Evolutionary conservation across 2,113 vertebrate genomes (phyloP).

Genomic region (Pelodiscus sinensis): DNA sequence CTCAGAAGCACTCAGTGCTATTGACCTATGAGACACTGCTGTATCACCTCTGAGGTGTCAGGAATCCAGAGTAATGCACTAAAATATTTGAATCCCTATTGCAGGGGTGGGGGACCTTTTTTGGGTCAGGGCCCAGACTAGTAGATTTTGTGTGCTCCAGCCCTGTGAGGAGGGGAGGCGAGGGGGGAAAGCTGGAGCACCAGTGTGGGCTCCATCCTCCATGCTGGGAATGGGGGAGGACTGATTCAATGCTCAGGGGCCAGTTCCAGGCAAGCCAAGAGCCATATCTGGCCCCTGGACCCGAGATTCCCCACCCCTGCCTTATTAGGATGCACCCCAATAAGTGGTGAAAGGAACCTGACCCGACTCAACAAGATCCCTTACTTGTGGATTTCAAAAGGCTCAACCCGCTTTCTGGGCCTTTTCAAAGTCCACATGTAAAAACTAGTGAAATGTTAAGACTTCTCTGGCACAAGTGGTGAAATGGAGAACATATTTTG

Average conservation of each 20-base stretch:
- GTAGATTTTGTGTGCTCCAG: too few relatives aligned
- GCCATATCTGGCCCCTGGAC: too few relatives aligned
- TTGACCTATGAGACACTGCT: background rate
- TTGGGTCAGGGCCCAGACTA: too few relatives aligned
- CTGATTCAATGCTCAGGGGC: too few relatives aligned
- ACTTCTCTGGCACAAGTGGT: background rate
- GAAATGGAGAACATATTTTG: background rate
- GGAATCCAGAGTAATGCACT: background rate
- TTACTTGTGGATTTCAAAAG: background rate
- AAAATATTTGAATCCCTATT: background rate
- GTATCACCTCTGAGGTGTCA: background rate
- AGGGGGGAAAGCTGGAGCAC: too few relatives aligned
- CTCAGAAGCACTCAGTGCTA: background rate
- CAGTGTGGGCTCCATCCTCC: too few relatives aligned
- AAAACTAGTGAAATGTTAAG: too few relatives aligned
- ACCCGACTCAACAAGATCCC: background rate
- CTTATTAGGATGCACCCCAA: background rate
- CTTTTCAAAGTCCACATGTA: background rate
- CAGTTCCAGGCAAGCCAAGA: too few relatives aligned
- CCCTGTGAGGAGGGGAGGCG: too few relatives aligned
- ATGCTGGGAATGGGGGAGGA: too few relatives aligned
- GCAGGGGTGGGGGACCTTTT: too few relatives aligned
- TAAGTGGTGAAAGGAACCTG: background rate
- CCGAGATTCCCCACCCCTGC: too few relatives aligned
- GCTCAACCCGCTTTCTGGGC: background rate